Base-by-base conservation (phyloP, 2,797 vertebrate genomes). In the Cyprinella venusta region DNA sequence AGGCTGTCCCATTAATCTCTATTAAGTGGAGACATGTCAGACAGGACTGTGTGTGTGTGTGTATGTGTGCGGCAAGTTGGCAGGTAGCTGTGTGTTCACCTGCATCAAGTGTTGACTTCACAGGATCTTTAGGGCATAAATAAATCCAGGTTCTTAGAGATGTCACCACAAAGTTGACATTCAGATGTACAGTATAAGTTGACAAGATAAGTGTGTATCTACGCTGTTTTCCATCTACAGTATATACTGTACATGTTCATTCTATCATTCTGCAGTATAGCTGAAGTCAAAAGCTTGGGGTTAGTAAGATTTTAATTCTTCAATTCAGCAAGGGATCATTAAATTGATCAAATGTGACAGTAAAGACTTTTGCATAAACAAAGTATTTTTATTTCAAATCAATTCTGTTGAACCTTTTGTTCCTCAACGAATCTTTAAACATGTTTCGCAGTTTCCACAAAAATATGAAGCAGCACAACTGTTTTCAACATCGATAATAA, bases 1-100 rank as follows among this genome's bases (percentile, higher is more conserved):
- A 81, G 88, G 89, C 87, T 80, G 83, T 78, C 85, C 83, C 88
- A 91, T 92, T 92, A 85, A 91, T 94, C 90, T 92, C 78, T 90
- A 90, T 92, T 91, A 91, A 90, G 89, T 50, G 84, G 59, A 87
- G 83, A 89, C 85, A 85, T 86, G 88, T 90, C 86, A 88, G 80
- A 59, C 61, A 78, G 42, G 65, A 79, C 21, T 84, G 36, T 86
- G 82, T 83, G 74, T 85, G 84, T 81, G 52, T 84, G 59, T 85
- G 84, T 81, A 74, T 83, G 74, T 85, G 84, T 81, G 52, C 82
- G 59, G 76, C 68, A 70, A 26, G 52, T 83, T 21, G 38, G 65
- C 76, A 83, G 64, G 85, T 82, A 69, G 30, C 76, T 86, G 67
- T 84, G 36, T 59, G 76, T 86, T 87, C 77, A 77, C 81, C 81